phyloP scores from a whole-genome alignment of 2,797 vertebrate genomes.

The Intellagama lesueurii region DNA sequence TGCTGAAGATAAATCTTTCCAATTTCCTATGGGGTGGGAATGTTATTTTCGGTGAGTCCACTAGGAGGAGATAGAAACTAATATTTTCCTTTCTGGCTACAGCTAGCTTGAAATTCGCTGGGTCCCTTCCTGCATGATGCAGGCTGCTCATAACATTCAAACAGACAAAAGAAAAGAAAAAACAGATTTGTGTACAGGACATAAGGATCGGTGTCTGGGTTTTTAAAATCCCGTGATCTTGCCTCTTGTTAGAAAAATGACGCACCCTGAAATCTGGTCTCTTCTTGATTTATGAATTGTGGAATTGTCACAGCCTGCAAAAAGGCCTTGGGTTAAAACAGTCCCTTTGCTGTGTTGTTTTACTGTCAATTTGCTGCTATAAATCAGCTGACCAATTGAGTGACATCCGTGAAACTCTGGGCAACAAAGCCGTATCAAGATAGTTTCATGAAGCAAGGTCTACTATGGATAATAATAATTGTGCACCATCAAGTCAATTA shows the following conservation, averaged over 20 bases:
- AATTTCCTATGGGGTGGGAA: not conserved
- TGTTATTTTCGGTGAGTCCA: not conserved
- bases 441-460: not conserved
- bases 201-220: not conserved
- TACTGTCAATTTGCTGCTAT: too few species aligned
- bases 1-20: too few species aligned
- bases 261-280: not conserved
- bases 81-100: not conserved
- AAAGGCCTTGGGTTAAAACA: not conserved
- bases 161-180: not conserved
- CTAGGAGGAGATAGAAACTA: conserved; percentile 11
- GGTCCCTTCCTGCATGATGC: not conserved
- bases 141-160: not conserved
- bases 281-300: not conserved
- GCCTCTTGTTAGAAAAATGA: not conserved
- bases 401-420: not conserved
- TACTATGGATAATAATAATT: too few species aligned
- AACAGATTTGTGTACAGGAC: not conserved
- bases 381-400: not conserved
- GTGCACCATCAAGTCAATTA: too few species aligned
- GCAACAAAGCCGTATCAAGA: accelerated
- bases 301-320: not conserved
- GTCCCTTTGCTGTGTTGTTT: accelerated
- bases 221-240: not conserved
- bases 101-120: too few species aligned